phyloP scores from a whole-genome alignment of 2,113 vertebrate genomes.

The Nannobrachium achirus region DNA sequence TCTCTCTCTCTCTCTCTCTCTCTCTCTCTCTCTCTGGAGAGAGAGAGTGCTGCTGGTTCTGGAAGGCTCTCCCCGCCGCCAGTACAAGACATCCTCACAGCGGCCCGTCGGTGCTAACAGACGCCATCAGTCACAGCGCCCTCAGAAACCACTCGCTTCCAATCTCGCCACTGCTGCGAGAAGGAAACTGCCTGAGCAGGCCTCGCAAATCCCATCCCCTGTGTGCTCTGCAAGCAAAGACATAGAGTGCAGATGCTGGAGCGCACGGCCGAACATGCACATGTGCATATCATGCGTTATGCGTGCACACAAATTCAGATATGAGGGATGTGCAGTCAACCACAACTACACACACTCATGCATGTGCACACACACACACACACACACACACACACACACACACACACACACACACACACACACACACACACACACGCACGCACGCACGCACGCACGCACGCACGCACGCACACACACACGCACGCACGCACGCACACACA shows the following conservation, averaged over 20 bases:
- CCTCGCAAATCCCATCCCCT: slow-evolving; percentile 75
- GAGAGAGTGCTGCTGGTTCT: slow-evolving; percentile 35
- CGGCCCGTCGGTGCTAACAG: slow-evolving; percentile 62
- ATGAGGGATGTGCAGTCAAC: not conserved
- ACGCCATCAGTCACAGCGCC: slow-evolving; percentile 70
- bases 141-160: slow-evolving; percentile 68
- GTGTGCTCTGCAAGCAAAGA: slow-evolving; percentile 66
- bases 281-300: not conserved
- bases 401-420: slow-evolving; percentile 25
- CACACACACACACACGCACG: slow-evolving; percentile 35
- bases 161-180: slow-evolving; percentile 75
- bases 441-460: not conserved
- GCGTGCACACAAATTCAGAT: not conserved
- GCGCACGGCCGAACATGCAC: not conserved
- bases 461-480: not conserved
- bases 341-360: not conserved
- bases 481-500: not conserved
- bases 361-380: slow-evolving; percentile 43
- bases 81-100: slow-evolving; percentile 64
- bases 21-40: slow-evolving; percentile 44
- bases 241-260: slow-evolving; percentile 35
- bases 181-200: slow-evolving; percentile 73
- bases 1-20: slow-evolving; percentile 27
- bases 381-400: slow-evolving; percentile 39
- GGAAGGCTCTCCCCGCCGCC: slow-evolving; percentile 46